These are phyloP conservation scores for Plebejus argus DNA, from an alignment of 2,888 invertebrate species.

Conservation along the genomic window DNA sequence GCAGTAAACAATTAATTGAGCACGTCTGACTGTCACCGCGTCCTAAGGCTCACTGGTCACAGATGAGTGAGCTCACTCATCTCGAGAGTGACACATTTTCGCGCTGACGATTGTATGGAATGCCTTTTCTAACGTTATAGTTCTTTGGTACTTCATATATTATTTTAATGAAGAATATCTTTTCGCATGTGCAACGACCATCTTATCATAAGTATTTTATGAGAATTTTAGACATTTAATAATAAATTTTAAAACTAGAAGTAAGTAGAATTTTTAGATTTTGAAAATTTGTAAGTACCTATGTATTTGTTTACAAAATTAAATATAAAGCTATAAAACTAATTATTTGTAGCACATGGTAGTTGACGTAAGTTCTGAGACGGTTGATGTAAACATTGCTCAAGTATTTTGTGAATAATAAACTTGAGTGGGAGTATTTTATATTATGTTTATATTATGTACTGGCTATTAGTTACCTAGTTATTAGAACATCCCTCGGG, in stretches of 20 bases:
- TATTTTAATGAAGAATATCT: not conserved
- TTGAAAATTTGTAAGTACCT: not conserved
- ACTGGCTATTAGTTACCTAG: no score
- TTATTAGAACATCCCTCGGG: no score
- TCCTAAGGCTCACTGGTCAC: no score
- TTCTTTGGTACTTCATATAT: no score
- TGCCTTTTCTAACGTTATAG: no score
- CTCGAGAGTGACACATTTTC: no score
- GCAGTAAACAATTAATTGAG: no score
- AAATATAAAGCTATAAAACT: not conserved
- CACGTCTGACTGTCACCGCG: no score
- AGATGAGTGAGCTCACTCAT: no score
- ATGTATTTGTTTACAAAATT: not conserved
- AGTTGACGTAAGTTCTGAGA: slow-evolving; percentile 8
- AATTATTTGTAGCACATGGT: not conserved
- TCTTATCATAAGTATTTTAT: not conserved
- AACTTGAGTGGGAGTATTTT: not conserved
- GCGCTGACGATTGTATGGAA: no score
- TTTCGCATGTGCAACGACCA: not conserved
- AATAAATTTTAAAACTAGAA: not conserved
- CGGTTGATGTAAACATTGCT: not conserved
- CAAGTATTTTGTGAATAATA: not conserved
- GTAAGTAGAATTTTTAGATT: not conserved
- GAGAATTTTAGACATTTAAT: not conserved
- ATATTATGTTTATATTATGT: not conserved